A percentile compares a stretch with the other conserved stretches of the same genome.
Conservation (phyloP, 2,113 vertebrate species). For the Catharus minimus region DNA sequence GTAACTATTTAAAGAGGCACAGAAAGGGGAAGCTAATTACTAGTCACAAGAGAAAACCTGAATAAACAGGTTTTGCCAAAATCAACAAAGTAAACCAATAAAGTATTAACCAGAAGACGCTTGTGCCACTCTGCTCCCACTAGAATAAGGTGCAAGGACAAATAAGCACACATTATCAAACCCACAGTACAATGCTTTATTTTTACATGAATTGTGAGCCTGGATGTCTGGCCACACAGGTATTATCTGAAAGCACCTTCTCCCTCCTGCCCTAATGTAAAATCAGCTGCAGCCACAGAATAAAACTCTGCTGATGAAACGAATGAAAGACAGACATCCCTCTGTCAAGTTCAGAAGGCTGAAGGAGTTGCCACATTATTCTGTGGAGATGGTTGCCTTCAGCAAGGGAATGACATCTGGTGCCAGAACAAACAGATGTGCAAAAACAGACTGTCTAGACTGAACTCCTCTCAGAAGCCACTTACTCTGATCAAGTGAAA, state of each 20-base stretch:
- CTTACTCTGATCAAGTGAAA: background rate
- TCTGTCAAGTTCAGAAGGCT: background rate
- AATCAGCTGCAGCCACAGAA: background rate
- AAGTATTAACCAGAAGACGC: background rate
- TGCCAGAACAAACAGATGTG: background rate
- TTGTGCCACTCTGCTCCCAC: fast-evolving
- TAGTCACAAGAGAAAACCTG: background rate
- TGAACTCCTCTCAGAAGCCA: background rate
- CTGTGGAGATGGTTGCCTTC: background rate
- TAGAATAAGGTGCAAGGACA: background rate
- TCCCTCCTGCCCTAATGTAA: background rate
- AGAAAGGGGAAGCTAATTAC: background rate
- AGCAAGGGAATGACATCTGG: background rate
- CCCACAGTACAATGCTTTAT: fast-evolving
- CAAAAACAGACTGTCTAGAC: background rate
- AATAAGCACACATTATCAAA: background rate
- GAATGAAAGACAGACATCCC: background rate
- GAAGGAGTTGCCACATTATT: background rate
- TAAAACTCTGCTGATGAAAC: background rate
- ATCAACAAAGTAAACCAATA: background rate
- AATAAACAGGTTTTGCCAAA: background rate
- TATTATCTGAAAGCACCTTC: background rate
- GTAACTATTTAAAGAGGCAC: background rate
- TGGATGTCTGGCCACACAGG: background rate
- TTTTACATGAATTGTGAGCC: background rate